Evolutionary conservation across 2,113 vertebrate species (phyloP), one percentile per base, ranked within the genome.

Genomic region (Gymnocephalus cernua): DNA sequence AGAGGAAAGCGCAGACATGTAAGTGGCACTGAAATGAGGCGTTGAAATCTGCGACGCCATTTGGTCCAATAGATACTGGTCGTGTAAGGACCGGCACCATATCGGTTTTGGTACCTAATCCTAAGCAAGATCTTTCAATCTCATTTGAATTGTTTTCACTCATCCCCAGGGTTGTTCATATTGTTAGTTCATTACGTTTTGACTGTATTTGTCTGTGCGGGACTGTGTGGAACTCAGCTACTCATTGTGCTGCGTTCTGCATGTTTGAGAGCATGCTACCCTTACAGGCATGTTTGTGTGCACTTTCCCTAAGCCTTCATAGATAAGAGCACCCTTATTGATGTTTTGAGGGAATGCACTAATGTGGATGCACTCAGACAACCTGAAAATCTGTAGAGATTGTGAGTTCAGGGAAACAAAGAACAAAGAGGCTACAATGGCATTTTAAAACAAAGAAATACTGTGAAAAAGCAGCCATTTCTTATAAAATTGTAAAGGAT

Each of bases 281-380:
- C 35, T 51, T 32, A 56, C 73, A 84, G 80, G 66, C 80, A 72
- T 86, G 86, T 87, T 89, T 80, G 48, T 81, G 66, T 84, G 73
- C 80, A 77, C 83, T 65, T 70, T 83, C 45, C 38, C 41, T 68
- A 63, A 77, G 77, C 86, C 69, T 84, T 78, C 50, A 32, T 51
- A 87, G 83, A 89, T 86, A 83, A 82, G 73, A 89, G 79, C 63
- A 77, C 82, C 83, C 67, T 77, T 85, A 90, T 88, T 87, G 87
- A 90, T 88, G 71, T 87, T 83, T 77, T 50, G 32, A 74, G 50
- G 81, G 13, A 76, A 57, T 57, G 74, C 53, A 47, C 64, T 70
- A 73, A 92, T 92, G 73, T 56, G 77, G 68, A 70, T 4, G 8
- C 65, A 77, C 73, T 85, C 74, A 80, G 47, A 75, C 64, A 83